phyloP scores from a whole-genome alignment of 2,113 vertebrate species.

The Eptesicus fuscus region DNA sequence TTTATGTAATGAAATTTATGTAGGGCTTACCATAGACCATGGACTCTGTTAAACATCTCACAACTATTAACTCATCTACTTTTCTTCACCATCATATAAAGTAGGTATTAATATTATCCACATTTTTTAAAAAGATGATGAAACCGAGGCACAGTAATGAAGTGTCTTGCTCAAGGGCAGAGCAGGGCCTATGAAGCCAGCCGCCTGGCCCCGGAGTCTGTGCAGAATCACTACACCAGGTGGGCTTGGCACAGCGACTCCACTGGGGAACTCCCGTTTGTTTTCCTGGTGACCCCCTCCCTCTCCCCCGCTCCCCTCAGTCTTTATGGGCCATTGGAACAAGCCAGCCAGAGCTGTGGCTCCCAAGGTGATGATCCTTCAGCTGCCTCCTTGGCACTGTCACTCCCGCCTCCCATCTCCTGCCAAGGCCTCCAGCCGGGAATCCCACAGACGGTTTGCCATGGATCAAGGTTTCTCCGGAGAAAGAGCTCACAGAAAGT shows the following conservation, averaged over 20 bases:
- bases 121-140: background rate
- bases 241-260: background rate
- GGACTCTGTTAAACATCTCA: background rate
- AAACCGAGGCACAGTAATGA: background rate
- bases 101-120: background rate
- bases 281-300: background rate
- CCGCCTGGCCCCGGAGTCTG: background rate
- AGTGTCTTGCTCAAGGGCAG: background rate
- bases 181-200: background rate
- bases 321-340: conserved; percentile 42
- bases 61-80: background rate
- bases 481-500: conserved; percentile 19
- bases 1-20: background rate
- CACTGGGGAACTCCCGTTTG: background rate
- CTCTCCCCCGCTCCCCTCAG: background rate
- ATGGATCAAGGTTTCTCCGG: conserved; percentile 37
- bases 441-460: background rate
- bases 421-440: conserved; percentile 55
- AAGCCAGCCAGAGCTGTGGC: background rate
- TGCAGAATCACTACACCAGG: background rate
- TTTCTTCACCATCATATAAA: background rate
- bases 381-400: conserved; percentile 69
- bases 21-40: background rate
- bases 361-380: conserved; percentile 65
- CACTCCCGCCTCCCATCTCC: background rate